Evolutionary conservation across 2,113 vertebrate species (phyloP).

Genomic region (Cryptomyrus ogoouensis): DNA sequence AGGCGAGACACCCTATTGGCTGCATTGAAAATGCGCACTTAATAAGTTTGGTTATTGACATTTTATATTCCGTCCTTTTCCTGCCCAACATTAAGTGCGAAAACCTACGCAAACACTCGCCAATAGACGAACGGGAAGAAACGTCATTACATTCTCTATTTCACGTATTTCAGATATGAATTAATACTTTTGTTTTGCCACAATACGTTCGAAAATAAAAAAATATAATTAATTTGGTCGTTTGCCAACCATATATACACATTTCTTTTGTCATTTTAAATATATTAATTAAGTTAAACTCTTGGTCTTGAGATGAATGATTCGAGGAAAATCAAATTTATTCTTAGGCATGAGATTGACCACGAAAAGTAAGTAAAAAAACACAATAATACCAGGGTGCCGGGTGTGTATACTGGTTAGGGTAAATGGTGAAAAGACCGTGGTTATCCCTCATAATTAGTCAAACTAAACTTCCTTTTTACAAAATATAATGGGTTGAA

Average conservation of each 20-base stretch:
- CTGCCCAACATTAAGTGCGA: not conserved
- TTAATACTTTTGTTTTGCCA: not conserved
- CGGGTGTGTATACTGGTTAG: not conserved
- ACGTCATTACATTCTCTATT: not conserved
- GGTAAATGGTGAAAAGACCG: not conserved
- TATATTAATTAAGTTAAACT: not conserved
- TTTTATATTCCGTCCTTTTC: not conserved
- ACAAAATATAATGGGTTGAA: not conserved
- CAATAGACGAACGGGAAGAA: not conserved
- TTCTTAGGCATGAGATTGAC: not conserved
- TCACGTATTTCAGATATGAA: not conserved
- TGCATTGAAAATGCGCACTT: not conserved
- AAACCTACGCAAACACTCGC: not conserved
- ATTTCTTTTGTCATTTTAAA: not conserved
- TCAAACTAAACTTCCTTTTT: not conserved
- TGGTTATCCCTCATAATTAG: not conserved
- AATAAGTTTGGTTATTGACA: not conserved
- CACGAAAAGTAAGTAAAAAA: not conserved
- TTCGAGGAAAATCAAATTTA: not conserved
- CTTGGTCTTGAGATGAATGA: not conserved
- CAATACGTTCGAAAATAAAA: not conserved
- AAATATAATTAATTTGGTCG: not conserved
- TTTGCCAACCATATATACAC: not conserved
- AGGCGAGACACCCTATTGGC: not conserved
- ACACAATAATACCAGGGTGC: not conserved